phyloP scores from a whole-genome alignment of 2,888 invertebrate genomes.

The Catocala fraxini region DNA sequence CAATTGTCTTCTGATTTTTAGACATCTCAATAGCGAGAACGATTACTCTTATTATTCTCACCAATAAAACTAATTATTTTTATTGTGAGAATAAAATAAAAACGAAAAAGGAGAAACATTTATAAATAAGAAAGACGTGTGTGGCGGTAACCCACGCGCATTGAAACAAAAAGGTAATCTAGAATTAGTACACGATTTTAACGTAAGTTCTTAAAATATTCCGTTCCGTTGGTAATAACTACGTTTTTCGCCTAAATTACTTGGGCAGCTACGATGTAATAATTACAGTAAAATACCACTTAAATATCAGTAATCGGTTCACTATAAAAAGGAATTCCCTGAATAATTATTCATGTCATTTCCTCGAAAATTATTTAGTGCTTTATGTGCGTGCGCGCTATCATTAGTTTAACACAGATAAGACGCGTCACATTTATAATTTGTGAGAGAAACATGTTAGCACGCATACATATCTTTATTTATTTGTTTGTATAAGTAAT shows the following conservation, averaged over 20 bases:
- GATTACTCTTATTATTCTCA: no score
- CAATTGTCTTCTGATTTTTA: no score
- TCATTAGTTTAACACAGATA: slow-evolving; percentile 50
- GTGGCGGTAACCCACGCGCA: no score
- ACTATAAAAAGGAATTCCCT: slow-evolving; percentile 6
- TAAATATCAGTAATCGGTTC: slow-evolving; percentile 4
- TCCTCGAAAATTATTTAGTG: slow-evolving; percentile 25
- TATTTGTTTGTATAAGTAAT: background rate
- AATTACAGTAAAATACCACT: slow-evolving; percentile 1
- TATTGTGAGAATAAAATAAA: no score
- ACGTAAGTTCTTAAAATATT: no score
- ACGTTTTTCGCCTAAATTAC: background rate
- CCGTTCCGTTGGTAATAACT: no score
- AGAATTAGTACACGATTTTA: no score
- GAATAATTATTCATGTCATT: slow-evolving; percentile 30
- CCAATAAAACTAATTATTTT: no score
- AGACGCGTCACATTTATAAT: slow-evolving; percentile 45
- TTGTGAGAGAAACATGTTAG: slow-evolving; percentile 17
- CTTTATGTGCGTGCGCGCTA: slow-evolving; percentile 41
- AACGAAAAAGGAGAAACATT: no score
- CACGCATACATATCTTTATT: background rate
- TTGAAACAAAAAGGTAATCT: no score
- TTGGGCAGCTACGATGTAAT: background rate
- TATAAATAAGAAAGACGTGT: no score
- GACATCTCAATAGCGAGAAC: no score